Conservation (phyloP, 2,888 invertebrate species). For the Euplexia lucipara region DNA sequence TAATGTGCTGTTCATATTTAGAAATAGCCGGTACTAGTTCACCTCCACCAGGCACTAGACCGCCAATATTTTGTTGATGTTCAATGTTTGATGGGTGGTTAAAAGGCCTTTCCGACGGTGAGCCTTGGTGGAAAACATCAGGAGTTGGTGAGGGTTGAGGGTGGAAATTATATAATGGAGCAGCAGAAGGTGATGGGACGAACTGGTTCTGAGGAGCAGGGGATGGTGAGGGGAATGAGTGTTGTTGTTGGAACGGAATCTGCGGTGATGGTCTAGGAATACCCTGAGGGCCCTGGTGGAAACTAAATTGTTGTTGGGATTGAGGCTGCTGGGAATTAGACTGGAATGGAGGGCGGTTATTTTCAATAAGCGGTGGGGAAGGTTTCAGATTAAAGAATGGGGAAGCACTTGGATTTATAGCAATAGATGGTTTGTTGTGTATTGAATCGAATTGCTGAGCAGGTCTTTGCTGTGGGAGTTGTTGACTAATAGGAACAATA, state of each 20-base stretch:
- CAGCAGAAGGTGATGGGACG: constrained; percentile 84
- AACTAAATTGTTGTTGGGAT: constrained; percentile 84
- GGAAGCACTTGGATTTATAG: constrained; percentile 80
- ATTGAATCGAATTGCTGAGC: constrained; percentile 81
- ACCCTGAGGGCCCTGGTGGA: constrained; percentile 84
- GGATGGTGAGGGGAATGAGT: constrained; percentile 79
- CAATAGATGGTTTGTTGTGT: constrained; percentile 81
- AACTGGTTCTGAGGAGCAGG: constrained; percentile 82
- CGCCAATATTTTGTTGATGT: constrained; percentile 86
- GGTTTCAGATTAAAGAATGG: constrained; percentile 87
- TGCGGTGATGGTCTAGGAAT: constrained; percentile 78
- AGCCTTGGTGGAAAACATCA: constrained; percentile 77
- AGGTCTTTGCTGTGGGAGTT: constrained; percentile 88
- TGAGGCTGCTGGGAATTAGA: constrained; percentile 73
- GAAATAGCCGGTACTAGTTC: constrained; percentile 95
- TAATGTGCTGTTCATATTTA: constrained; percentile 95
- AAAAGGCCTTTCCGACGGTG: constrained; percentile 79
- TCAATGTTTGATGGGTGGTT: constrained; percentile 76
- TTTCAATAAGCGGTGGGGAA: constrained; percentile 85
- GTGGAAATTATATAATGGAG: constrained; percentile 83
- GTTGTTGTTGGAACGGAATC: constrained; percentile 73
- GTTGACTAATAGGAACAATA: constrained; percentile 82
- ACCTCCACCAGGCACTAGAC: constrained; percentile 92
- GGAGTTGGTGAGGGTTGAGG: constrained; percentile 81
- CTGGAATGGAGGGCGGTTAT: constrained; percentile 83